Evolutionary conservation across 2,888 invertebrate species (phyloP).

Genomic region (Bombylius major): DNA sequence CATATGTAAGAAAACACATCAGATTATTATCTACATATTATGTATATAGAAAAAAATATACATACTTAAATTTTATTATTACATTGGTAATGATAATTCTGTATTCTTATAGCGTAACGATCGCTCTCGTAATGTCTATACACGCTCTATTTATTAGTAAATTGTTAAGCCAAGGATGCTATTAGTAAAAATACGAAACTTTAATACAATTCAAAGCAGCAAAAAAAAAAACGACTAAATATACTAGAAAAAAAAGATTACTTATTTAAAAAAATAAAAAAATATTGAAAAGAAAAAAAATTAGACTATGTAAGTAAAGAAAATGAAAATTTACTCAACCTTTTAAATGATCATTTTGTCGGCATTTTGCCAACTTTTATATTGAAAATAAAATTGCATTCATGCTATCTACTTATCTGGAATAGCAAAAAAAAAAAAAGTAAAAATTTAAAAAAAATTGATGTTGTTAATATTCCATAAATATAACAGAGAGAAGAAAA

Average conservation of each 20-base stretch:
- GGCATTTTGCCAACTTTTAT: constrained; percentile 9
- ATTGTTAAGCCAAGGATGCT: constrained; percentile 11
- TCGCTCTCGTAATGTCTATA: constrained; percentile 13
- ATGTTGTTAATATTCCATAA: no score
- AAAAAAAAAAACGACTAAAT: not conserved
- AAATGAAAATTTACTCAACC: constrained; percentile 5
- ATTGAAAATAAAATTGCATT: not conserved
- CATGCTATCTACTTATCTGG: no score
- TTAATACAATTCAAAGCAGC: not conserved
- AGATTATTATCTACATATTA: no score
- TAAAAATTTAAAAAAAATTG: no score
- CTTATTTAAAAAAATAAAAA: not conserved
- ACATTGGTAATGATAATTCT: constrained; percentile 7
- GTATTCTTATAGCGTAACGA: constrained; percentile 12
- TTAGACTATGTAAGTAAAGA: no score
- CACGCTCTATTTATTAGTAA: constrained; percentile 12
- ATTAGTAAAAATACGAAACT: not conserved
- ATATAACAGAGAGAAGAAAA: no score
- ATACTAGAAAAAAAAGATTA: not conserved
- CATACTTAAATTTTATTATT: no score
- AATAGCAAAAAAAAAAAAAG: not conserved
- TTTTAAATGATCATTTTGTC: constrained; percentile 9
- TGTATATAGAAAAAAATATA: no score
- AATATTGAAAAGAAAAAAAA: not conserved
- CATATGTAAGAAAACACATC: no score